A percentile compares a stretch with the other conserved stretches of the same genome.
Conservation (phyloP, 2,113 vertebrate species). For the Xenopus borealis region DNA sequence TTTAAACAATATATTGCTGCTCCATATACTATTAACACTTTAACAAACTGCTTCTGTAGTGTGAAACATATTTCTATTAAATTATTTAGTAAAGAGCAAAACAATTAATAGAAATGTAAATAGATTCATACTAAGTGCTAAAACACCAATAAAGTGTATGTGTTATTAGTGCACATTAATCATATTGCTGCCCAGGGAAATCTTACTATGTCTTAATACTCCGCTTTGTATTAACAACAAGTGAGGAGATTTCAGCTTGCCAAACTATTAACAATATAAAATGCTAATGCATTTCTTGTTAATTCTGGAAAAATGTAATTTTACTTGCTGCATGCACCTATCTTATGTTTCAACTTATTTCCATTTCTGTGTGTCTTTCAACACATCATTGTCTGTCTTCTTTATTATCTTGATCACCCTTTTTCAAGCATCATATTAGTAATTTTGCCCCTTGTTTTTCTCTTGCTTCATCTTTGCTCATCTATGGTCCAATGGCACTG, state of each 20-base stretch:
- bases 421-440: conserved; percentile 48
- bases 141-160: no score
- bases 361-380: conserved; percentile 41
- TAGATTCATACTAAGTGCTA: no score
- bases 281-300: conserved; percentile 64
- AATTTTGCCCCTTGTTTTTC: conserved; percentile 48
- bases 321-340: conserved; percentile 71
- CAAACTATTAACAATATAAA: not conserved
- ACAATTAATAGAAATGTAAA: no score
- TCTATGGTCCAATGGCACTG: conserved; percentile 66
- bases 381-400: conserved; percentile 46
- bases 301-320: conserved; percentile 61
- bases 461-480: conserved; percentile 57
- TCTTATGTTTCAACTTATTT: conserved; percentile 45
- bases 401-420: conserved; percentile 52
- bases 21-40: no score
- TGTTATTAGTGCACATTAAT: not conserved
- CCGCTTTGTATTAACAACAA: not conserved
- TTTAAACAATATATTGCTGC: no score
- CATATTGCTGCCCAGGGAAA: not conserved
- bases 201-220: not conserved
- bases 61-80: no score
- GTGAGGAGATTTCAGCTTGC: no score
- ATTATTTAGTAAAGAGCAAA: no score
- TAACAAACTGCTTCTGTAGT: no score